Percentiles rank a stretch among this genome's conserved stretches.
Conservation (phyloP, 2,113 vertebrate genomes). For the Rhabdornis inornatus region DNA sequence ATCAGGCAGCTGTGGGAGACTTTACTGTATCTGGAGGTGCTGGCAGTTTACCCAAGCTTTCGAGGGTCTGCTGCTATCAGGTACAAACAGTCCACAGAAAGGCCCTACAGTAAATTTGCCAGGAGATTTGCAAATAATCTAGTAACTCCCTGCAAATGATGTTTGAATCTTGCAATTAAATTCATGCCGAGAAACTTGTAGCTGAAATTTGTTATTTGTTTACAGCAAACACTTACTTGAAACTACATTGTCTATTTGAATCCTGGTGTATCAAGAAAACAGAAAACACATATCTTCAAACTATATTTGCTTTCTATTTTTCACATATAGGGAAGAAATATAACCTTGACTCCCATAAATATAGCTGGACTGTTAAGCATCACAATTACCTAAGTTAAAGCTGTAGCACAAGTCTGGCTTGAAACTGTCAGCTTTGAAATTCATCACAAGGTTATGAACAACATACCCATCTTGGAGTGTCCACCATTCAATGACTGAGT, state of each 20-base stretch:
- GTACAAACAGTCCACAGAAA: background rate
- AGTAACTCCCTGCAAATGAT: background rate
- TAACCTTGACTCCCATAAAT: background rate
- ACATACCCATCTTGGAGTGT: background rate
- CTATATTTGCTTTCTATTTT: background rate
- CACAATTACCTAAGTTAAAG: background rate
- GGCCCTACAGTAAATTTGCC: background rate
- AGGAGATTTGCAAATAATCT: background rate
- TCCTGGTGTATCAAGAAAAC: background rate
- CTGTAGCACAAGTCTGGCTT: background rate
- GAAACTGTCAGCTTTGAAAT: background rate
- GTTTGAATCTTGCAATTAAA: background rate
- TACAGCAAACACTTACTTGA: background rate
- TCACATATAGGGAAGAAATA: background rate
- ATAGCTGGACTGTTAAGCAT: background rate
- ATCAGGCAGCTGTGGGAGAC: background rate
- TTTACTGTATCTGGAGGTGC: background rate
- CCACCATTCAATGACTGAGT: background rate
- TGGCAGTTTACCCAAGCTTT: background rate
- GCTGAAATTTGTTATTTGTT: background rate
- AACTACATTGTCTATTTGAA: background rate
- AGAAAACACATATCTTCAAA: background rate
- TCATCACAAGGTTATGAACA: background rate
- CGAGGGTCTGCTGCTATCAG: background rate
- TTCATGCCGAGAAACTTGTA: background rate